phyloP scores from a whole-genome alignment of 2,113 vertebrate species.

The Saimiri boliviensis region DNA sequence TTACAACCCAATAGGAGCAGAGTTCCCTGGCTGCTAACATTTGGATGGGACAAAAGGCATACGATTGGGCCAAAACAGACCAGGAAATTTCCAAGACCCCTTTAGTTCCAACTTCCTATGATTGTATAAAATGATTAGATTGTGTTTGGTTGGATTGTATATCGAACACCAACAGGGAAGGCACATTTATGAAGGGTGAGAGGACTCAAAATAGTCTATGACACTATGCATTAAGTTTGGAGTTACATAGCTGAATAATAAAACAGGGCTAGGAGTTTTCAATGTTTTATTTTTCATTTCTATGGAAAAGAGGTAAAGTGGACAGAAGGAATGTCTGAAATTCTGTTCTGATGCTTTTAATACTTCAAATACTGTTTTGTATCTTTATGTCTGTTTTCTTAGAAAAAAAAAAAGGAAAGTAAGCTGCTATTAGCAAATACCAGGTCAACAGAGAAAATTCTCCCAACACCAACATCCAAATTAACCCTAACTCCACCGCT shows the following conservation, averaged over 20 bases:
- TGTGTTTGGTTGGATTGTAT: background rate
- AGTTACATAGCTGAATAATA: background rate
- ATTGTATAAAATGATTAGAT: background rate
- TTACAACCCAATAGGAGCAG: background rate
- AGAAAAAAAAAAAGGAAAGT: background rate
- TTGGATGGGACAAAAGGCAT: background rate
- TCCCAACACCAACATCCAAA: background rate
- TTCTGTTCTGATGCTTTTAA: too few relatives aligned
- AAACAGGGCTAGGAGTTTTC: background rate
- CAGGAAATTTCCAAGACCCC: background rate
- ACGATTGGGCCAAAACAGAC: background rate
- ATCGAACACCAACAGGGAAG: background rate
- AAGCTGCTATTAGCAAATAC: constrained; percentile 34
- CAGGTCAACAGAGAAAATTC: constrained; percentile 32
- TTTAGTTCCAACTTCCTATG: background rate
- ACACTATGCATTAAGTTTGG: background rate
- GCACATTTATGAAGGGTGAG: background rate
- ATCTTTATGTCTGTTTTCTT: too few relatives aligned
- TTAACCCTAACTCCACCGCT: background rate
- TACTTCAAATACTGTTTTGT: too few relatives aligned
- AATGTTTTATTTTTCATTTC: background rate
- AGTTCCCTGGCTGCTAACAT: background rate
- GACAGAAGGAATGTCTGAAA: too few relatives aligned
- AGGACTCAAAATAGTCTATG: background rate
- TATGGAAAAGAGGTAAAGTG: background rate